A percentile compares a stretch with the other conserved stretches of the same genome.
phyloP scores from a whole-genome alignment of 92 coral and sea anemone genomes.

The Siderastrea siderea region DNA sequence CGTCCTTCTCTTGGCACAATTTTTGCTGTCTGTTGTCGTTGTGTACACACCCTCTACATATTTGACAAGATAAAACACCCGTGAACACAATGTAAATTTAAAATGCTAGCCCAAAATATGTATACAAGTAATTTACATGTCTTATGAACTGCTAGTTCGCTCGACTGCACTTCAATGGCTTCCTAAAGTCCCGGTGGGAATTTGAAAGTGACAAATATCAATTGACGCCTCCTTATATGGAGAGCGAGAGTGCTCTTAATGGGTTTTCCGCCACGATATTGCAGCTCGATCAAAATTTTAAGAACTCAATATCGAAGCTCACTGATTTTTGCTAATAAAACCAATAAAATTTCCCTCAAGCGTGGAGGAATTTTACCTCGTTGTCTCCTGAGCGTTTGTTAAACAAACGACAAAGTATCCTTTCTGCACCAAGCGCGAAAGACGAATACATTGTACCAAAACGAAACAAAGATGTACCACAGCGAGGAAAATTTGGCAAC shows the following conservation, averaged over 20 bases:
- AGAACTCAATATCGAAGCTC: background rate
- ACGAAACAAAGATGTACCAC: background rate
- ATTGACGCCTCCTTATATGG: slow-evolving; percentile 67
- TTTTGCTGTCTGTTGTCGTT: background rate
- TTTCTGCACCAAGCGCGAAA: background rate
- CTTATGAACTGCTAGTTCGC: background rate
- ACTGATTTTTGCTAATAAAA: slow-evolving; percentile 12
- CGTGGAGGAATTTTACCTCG: background rate
- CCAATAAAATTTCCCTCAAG: slow-evolving; percentile 4
- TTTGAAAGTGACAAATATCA: slow-evolving; percentile 57
- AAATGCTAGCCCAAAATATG: slow-evolving; percentile 36
- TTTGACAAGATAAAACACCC: slow-evolving; percentile 49
- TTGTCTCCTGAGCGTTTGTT: background rate
- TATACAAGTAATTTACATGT: slow-evolving; percentile 48
- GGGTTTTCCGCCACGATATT: slow-evolving; percentile 57
- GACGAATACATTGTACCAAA: background rate
- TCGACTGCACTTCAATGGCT: slow-evolving; percentile 44
- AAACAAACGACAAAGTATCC: background rate
- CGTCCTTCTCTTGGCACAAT: background rate
- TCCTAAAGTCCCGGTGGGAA: slow-evolving; percentile 28
- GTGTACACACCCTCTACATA: slow-evolving; percentile 66
- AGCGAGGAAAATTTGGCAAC: background rate
- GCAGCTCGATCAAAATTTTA: slow-evolving; percentile 9
- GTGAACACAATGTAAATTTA: slow-evolving; percentile 53
- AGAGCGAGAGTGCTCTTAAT: slow-evolving; percentile 12